A percentile compares a stretch with the other conserved stretches of the same genome.
Evolutionary conservation across 2,888 invertebrate genomes (phyloP).

Genomic region (Drosophila tanythrix): DNA sequence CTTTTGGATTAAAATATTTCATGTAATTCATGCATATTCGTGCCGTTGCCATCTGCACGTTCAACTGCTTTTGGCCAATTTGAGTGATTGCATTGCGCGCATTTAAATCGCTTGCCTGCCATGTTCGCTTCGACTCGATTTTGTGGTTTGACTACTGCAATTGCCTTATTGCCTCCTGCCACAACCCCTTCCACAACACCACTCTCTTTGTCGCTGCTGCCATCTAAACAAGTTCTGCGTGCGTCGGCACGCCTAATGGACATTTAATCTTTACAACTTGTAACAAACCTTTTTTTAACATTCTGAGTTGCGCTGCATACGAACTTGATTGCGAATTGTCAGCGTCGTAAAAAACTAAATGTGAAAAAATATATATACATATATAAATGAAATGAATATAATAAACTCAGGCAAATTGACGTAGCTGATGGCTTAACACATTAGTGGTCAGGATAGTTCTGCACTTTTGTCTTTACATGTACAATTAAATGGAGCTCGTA

Average conservation of each 20-base stretch:
- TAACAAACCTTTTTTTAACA: slow-evolving; percentile 50
- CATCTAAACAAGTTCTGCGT: slow-evolving; percentile 69
- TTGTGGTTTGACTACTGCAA: slow-evolving; percentile 15
- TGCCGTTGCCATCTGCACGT: slow-evolving; percentile 76
- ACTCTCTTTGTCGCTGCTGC: slow-evolving; percentile 4
- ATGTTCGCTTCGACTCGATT: slow-evolving; percentile 34
- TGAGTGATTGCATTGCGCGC: slow-evolving; percentile 81
- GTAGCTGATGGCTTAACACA: slow-evolving; percentile 43
- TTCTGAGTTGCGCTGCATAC: slow-evolving; percentile 51
- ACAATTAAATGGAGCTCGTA: background rate
- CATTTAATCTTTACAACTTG: slow-evolving; percentile 80
- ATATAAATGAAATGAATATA: slow-evolving; percentile 43
- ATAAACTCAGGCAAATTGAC: slow-evolving; percentile 35
- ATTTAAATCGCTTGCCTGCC: slow-evolving; percentile 72
- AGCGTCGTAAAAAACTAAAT: slow-evolving; percentile 38
- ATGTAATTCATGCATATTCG: slow-evolving; percentile 63
- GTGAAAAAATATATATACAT: slow-evolving; percentile 19
- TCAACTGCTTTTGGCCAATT: slow-evolving; percentile 79
- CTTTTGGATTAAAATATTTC: slow-evolving; percentile 81
- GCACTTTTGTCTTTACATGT: background rate
- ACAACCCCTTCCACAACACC: background rate
- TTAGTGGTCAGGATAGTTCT: slow-evolving; percentile 8
- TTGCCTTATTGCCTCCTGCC: slow-evolving; percentile 3
- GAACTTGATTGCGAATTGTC: slow-evolving; percentile 66
- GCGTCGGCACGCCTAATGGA: slow-evolving; percentile 71